Evolutionary conservation across 2,113 vertebrate genomes (phyloP).

Genomic region (Ceyx margarethae): DNA sequence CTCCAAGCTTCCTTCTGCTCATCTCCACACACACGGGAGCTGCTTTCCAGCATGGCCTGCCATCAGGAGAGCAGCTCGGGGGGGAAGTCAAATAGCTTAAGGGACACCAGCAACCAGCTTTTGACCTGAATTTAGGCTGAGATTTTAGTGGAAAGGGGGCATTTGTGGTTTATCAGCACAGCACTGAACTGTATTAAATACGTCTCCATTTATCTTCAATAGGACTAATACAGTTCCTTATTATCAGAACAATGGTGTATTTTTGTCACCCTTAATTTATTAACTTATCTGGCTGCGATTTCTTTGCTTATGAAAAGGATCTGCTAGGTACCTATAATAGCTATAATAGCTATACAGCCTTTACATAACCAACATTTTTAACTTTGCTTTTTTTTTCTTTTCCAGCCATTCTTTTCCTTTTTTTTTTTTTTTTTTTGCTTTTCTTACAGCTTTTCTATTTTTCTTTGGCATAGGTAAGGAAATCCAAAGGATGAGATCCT

Average conservation of each 20-base stretch:
- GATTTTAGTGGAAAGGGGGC: background rate
- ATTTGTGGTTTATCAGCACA: background rate
- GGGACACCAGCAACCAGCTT: background rate
- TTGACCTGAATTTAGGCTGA: background rate
- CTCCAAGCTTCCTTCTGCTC: constrained; percentile 22
- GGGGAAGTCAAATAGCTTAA: background rate
- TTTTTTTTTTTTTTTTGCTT: background rate
- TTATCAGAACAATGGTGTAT: constrained; percentile 40
- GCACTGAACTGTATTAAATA: background rate
- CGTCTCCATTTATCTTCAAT: background rate
- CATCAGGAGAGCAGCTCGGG: background rate
- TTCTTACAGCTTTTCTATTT: background rate
- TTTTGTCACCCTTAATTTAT: constrained; percentile 53
- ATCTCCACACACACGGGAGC: background rate
- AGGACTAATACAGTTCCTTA: background rate
- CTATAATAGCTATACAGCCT: background rate
- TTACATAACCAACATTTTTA: constrained; percentile 7
- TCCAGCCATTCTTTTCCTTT: background rate
- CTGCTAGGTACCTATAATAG: background rate
- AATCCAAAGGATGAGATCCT: background rate
- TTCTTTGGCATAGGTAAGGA: background rate
- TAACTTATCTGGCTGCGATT: background rate
- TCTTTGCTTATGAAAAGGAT: background rate
- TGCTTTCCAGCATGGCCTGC: background rate
- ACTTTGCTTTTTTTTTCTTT: background rate